Base-by-base conservation (phyloP, 2,888 invertebrate genomes). In the Drosophila austrosaltans region DNA sequence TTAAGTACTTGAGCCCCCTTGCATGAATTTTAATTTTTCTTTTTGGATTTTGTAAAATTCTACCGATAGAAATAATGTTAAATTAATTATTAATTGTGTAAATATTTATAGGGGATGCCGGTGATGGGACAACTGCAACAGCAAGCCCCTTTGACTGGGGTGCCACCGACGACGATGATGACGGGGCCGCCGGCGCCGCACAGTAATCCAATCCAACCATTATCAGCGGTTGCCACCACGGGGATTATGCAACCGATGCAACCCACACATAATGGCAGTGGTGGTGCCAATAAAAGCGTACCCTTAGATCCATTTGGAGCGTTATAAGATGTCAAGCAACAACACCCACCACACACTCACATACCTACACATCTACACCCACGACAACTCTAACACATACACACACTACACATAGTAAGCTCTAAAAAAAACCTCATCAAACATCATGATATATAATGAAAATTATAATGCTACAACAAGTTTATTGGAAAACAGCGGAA, bases 291-390 rank as follows among this genome's bases (percentile, higher is more conserved):
- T 90, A 93, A 93, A 90, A 93, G 92, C 87, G 92, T 93, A 74
- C 93, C 93, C 83, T 90, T 93, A 75, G 94, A 94, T 92, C 94
- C 93, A 72, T 94, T 94, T 88, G 94, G 94, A 87, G 93, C 93
- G 86, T 92, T 92, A 91, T 92, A 92, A 92, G 84, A 76, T 70
- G 71, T 25, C 56, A 25, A 25, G 28, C 44, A 25, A 48, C 22
- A 48, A 22, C 48, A 48, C 48, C 48, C 48, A 42, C 59, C 67
- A 62, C 57, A 61, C 63, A 53, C 60, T 44, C 48, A 65, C 22
- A 65, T 20, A 64, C 62, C 22, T 20, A 63, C 39, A 61, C 36
- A 65, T 28, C 10, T 54, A 58, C 36, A 7, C 58, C 60, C 40
- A 63, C 57, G 53, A 42, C 54, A 65, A 62, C 57, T 53, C 63